A percentile compares a stretch with the other conserved stretches of the same genome.
Conservation (phyloP, 1,140 invertebrate species). For the Zaprionus ornatus region DNA sequence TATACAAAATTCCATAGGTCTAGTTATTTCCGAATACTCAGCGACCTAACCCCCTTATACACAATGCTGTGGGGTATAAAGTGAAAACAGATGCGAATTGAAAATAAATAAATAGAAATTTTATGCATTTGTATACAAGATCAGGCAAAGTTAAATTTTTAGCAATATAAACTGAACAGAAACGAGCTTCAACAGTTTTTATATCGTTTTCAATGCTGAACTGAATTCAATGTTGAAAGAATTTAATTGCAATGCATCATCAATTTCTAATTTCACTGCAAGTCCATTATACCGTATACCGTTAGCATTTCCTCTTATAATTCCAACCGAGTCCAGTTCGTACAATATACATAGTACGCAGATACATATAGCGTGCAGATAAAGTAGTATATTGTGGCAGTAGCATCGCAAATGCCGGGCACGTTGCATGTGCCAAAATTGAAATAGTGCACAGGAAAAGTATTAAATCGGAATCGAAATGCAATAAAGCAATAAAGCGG, state of each 20-base stretch:
- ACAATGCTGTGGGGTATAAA: background rate
- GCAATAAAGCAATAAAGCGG: slow-evolving; percentile 70
- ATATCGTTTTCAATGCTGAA: background rate
- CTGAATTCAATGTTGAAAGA: background rate
- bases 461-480: slow-evolving; percentile 64
- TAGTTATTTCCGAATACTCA: too few relatives aligned
- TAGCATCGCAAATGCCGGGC: slow-evolving; percentile 23
- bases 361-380: background rate
- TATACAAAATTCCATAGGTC: background rate
- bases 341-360: background rate
- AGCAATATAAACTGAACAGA: background rate
- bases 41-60: background rate
- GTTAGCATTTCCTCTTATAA: background rate
- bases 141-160: background rate
- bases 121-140: slow-evolving; percentile 1
- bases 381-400: background rate
- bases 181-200: background rate
- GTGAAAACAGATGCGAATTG: background rate
- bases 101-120: background rate
- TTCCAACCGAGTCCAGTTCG: background rate
- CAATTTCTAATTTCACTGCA: background rate
- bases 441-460: slow-evolving; percentile 44
- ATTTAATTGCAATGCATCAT: background rate
- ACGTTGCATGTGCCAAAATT: slow-evolving; percentile 49
- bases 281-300: background rate